Evolutionary conservation across 2,888 invertebrate genomes (phyloP).

Genomic region (Phorcus lineatus): DNA sequence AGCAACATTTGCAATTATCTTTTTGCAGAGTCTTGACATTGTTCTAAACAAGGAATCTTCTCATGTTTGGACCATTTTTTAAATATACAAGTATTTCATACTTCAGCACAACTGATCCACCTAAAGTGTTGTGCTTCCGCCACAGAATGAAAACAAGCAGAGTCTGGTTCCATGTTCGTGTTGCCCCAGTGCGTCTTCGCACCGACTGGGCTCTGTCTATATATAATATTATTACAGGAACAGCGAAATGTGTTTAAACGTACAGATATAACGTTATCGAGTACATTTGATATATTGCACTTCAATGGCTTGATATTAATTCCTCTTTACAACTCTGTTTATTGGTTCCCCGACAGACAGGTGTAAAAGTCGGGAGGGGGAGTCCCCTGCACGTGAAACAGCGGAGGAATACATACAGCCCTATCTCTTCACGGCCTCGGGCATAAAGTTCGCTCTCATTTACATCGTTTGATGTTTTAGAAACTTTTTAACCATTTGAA

Average conservation of each 20-base stretch:
- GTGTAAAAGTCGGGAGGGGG: not conserved
- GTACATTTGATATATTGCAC: conserved; percentile 14
- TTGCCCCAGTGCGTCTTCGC: not conserved
- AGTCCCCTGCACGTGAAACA: not conserved
- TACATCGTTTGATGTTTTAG: not conserved
- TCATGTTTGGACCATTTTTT: no score
- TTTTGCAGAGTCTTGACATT: no score
- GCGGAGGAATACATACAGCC: not conserved
- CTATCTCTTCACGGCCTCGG: not conserved
- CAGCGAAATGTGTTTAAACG: conserved; percentile 9
- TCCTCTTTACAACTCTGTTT: not conserved
- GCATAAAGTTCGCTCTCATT: not conserved
- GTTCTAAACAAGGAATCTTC: no score
- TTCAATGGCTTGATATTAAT: conserved; percentile 2
- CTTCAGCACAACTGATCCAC: no score
- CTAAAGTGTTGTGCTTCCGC: not conserved
- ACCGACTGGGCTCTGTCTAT: not conserved
- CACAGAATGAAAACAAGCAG: not conserved
- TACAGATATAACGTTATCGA: not conserved
- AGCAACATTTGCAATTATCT: no score
- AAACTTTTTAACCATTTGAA: not conserved
- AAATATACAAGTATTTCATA: no score
- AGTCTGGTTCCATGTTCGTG: not conserved
- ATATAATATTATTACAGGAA: conserved; percentile 11
- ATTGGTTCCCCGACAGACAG: not conserved